Evolutionary conservation across 2,797 vertebrate genomes (phyloP).

Genomic region (Anguilla marmorata): DNA sequence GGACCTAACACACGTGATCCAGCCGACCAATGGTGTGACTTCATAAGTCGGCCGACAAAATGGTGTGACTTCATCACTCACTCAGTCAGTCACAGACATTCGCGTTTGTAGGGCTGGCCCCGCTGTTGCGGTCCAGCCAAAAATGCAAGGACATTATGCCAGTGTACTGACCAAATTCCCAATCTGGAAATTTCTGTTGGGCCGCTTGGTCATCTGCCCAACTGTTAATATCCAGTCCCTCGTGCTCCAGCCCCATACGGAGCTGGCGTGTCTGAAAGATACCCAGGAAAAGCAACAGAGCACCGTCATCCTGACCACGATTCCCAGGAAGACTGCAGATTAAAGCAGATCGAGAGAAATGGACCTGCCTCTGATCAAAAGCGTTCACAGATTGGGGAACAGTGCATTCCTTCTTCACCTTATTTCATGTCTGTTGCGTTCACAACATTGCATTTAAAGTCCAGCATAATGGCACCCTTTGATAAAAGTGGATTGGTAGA

Average conservation of each 20-base stretch:
- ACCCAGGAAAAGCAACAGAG: not conserved
- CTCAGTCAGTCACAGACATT: too few species aligned
- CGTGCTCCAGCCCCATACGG: not conserved
- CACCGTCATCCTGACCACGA: not conserved
- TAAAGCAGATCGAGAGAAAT: not conserved
- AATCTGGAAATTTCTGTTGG: not conserved
- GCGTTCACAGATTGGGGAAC: not conserved
- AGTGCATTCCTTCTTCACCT: not conserved
- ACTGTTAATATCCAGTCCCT: not conserved
- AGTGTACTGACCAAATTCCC: not conserved
- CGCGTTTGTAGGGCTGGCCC: too few species aligned
- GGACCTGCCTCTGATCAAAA: not conserved
- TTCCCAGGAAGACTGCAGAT: not conserved
- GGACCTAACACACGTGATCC: too few species aligned
- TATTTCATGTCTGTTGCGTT: not conserved
- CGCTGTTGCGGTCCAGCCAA: too few species aligned
- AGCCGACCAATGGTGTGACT: too few species aligned
- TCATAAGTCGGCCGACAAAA: too few species aligned
- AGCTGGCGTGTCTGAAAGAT: not conserved
- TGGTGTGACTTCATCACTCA: too few species aligned
- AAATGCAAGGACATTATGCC: too few species aligned
- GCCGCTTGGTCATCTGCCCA: not conserved
- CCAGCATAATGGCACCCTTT: not conserved
- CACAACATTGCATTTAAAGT: not conserved
- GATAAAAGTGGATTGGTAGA: not conserved